phyloP scores from a whole-genome alignment of 2,797 vertebrate species.

The Heterohyrax brucei region DNA sequence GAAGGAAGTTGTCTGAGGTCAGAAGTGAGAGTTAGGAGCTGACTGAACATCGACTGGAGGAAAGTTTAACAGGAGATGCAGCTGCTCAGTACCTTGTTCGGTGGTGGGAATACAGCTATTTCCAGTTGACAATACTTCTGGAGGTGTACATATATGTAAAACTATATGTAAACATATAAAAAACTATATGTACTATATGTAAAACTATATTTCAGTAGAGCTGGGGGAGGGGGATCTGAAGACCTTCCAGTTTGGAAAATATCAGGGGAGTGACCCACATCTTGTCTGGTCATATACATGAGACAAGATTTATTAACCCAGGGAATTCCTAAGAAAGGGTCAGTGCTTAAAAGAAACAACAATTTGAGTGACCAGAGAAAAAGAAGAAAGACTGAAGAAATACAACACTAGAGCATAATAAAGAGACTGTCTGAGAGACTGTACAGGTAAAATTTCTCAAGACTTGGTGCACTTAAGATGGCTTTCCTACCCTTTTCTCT shows the following conservation, averaged over 20 bases:
- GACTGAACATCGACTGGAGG: too few species aligned
- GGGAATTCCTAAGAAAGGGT: background rate
- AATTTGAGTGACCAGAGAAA: background rate
- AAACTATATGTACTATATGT: too few species aligned
- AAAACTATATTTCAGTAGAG: background rate
- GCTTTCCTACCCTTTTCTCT: background rate
- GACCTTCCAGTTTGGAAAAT: background rate
- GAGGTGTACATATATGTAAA: background rate
- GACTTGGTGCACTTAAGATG: too few species aligned
- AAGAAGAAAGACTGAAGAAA: background rate
- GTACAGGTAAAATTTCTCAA: background rate
- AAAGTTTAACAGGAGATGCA: background rate
- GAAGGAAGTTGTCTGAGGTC: background rate
- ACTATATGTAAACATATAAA: background rate
- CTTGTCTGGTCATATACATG: background rate
- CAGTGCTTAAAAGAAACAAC: background rate
- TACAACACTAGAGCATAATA: background rate
- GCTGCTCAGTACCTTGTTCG: background rate
- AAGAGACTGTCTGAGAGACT: background rate
- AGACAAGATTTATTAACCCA: background rate
- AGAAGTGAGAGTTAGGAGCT: too few species aligned
- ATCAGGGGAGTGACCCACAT: too few species aligned
- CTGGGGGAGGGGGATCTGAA: fast-evolving
- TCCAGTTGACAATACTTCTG: background rate
- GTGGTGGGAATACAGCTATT: background rate